Base-by-base conservation (phyloP, 2,888 invertebrate species). In the Lamellibrachia satsuma region DNA sequence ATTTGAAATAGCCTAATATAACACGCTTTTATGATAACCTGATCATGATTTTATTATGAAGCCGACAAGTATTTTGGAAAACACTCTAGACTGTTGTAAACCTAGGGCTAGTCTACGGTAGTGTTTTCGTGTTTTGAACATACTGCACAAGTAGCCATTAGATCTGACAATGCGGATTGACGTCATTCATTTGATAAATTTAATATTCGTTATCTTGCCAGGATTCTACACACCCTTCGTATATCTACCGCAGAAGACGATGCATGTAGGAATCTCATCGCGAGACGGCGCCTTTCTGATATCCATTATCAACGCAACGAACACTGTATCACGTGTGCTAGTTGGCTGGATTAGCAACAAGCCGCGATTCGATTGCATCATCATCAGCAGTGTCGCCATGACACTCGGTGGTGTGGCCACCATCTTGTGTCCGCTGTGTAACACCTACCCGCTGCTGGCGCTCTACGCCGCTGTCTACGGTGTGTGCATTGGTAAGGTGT, bases 361-460 rank as follows among this genome's bases (percentile, higher is more conserved):
- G 97, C 98, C 97, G 0, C 98, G 98, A 94, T 97, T 99, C 7
- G 98, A 98, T 95, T 98, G 99, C 0, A 97, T 99, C 6, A 97
- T 98, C 96, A 97, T 99, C 92, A 99, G 99, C 97, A 99, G 99
- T 96, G 97, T 98, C 52, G 98, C 99, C 0, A 97, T 99, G 92
- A 98, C 98, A 0, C 96, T 98, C 11, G 98, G 98, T 27, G 99
- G 99, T 22, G 95, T 98, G 15, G 98, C 98, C 3, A 99, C 99
- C 0, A 98, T 98, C 94, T 95, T 98, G 90, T 98, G 98, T 94
- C 98, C 98, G 2, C 95, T 98, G 52, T 97, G 97, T 93, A 96
- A 92, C 15, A 94, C 97, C 22, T 97, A 97, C 93, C 97, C 97
- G 91, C 98, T 97, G 95, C 98, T 99, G 95, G 98, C 98, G 95